Evolutionary conservation across 64 coral and sea anemone species (phyloP).

Genomic region (Acropora yongei): DNA sequence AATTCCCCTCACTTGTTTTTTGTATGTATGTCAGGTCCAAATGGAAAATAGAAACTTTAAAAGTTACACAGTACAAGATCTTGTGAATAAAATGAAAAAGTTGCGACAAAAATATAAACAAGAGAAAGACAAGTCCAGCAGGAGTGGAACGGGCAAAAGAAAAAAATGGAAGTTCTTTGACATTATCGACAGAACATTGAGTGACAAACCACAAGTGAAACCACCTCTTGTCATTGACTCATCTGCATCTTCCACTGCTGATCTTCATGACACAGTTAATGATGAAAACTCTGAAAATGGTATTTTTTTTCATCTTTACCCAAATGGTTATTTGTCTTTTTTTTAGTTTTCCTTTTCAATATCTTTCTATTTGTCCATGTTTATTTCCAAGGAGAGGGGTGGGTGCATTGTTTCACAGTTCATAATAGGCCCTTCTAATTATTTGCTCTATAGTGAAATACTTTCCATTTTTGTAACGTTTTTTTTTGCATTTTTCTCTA

Average conservation of each 20-base stretch:
- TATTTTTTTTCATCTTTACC: neutral
- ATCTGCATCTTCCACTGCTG: slow-evolving; percentile 15
- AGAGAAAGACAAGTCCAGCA: slow-evolving; percentile 35
- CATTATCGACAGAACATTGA: slow-evolving; percentile 11
- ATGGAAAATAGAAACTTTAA: slow-evolving; percentile 25
- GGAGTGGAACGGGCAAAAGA: slow-evolving; percentile 1
- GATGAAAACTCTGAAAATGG: slow-evolving; percentile 5
- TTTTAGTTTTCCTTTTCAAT: neutral
- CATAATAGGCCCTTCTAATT: neutral
- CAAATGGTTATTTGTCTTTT: neutral
- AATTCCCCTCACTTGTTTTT: neutral
- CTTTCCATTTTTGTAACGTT: neutral
- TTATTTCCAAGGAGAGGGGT: neutral
- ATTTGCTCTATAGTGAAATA: neutral
- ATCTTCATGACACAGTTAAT: slow-evolving; percentile 6
- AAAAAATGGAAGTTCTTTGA: slow-evolving; percentile 53
- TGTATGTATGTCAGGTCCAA: neutral
- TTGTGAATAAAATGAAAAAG: slow-evolving; percentile 27
- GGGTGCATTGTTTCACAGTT: neutral
- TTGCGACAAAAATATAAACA: slow-evolving; percentile 32
- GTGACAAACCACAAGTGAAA: slow-evolving; percentile 14
- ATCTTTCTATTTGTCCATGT: too few species aligned
- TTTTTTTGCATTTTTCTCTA: neutral
- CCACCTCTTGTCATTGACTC: slow-evolving; percentile 13
- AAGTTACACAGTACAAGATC: slow-evolving; percentile 16